Conservation (phyloP, 2,113 vertebrate species). For the Cottus gobio region DNA sequence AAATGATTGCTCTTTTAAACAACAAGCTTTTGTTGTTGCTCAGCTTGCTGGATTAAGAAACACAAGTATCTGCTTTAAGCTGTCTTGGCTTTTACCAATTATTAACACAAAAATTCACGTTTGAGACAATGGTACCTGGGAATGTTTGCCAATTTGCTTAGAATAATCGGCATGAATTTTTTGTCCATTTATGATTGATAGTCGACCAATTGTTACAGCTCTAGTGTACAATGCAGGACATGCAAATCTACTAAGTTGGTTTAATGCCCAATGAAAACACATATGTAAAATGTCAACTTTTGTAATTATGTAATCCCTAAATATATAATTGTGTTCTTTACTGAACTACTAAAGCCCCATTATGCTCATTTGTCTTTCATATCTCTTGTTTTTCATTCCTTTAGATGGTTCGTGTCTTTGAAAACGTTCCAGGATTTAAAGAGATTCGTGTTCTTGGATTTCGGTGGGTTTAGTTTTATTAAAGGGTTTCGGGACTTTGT, state of each 20-base stretch:
- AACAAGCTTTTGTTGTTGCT: neutral
- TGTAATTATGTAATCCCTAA: neutral
- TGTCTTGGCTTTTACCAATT: too few relatives aligned
- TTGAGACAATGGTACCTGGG: neutral
- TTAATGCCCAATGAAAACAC: neutral
- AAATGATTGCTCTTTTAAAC: neutral
- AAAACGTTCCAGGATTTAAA: conserved; percentile 94
- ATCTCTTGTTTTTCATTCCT: conserved; percentile 39
- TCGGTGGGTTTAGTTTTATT: conserved; percentile 84
- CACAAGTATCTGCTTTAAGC: too few relatives aligned
- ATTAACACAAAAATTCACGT: too few relatives aligned
- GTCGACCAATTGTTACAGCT: neutral
- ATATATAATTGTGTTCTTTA: neutral
- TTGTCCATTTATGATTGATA: neutral
- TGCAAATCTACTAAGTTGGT: neutral
- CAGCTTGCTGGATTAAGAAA: neutral
- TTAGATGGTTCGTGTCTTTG: conserved; percentile 91
- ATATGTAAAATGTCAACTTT: neutral
- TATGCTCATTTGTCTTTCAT: neutral
- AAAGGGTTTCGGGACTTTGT: conserved; percentile 9
- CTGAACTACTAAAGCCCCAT: neutral
- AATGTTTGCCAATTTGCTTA: neutral
- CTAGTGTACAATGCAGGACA: neutral
- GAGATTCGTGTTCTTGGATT: conserved; percentile 90
- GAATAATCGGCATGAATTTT: neutral